These are phyloP conservation scores for Lepisosteus oculatus DNA, from an alignment of 2,113 vertebrate species.

Conservation along the genomic window DNA sequence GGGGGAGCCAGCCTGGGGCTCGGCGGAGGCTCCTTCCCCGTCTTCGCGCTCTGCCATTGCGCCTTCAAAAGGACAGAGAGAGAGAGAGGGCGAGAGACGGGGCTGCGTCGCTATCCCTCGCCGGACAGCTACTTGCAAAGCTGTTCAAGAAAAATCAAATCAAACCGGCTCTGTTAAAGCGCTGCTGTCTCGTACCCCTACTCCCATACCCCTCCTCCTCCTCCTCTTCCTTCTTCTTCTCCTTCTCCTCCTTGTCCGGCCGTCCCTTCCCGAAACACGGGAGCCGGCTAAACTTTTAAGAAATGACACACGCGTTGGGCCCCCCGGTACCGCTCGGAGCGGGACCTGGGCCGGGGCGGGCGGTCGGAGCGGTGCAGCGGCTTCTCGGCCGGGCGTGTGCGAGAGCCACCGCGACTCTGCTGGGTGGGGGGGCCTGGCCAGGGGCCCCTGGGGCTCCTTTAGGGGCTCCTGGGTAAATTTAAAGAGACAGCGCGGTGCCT, in stretches of 20 bases:
- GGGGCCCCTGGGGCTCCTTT: slow-evolving; percentile 95
- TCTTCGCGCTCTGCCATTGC: slow-evolving; percentile 56
- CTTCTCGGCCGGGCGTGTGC: slow-evolving; percentile 67
- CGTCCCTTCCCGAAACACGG: slow-evolving; percentile 37
- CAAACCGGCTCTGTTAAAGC: too few relatives aligned
- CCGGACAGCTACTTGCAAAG: slow-evolving; percentile 22
- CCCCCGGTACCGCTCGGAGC: slow-evolving; percentile 36
- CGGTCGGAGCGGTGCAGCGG: slow-evolving; percentile 32
- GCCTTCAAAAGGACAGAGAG: too few relatives aligned
- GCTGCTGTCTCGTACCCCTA: slow-evolving; percentile 44
- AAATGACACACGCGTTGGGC: slow-evolving; percentile 42
- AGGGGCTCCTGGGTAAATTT: slow-evolving; percentile 98
- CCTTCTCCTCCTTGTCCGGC: slow-evolving; percentile 49
- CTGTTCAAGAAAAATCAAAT: too few relatives aligned
- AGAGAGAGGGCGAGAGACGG: not conserved
- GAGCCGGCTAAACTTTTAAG: slow-evolving; percentile 71
- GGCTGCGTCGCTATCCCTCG: slow-evolving; percentile 25
- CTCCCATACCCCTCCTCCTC: slow-evolving; percentile 48
- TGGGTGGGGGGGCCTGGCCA: slow-evolving; percentile 85
- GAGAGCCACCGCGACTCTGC: slow-evolving; percentile 75
- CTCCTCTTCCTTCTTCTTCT: slow-evolving; percentile 40
- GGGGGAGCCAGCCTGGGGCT: slow-evolving; percentile 54
- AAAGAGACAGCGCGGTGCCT: slow-evolving; percentile 83
- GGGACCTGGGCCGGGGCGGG: slow-evolving; percentile 19
- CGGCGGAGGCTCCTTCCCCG: slow-evolving; percentile 56